Evolutionary conservation across 2,113 vertebrate species (phyloP).

Genomic region (Cichladusa arquata): DNA sequence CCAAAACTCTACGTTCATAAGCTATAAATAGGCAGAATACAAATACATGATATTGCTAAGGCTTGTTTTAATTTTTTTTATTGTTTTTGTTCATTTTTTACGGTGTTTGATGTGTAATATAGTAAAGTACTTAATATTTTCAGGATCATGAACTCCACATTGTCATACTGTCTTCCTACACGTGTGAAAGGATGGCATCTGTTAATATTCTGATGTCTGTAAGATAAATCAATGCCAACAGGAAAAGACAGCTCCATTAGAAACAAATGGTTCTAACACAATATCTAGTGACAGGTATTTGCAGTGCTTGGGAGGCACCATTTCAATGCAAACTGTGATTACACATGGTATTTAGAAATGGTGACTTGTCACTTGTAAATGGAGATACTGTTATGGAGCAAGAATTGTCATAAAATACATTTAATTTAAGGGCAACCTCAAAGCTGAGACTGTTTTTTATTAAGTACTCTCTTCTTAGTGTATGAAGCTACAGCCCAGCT

Average conservation of each 20-base stretch:
- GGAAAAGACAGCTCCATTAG: constrained; percentile 20
- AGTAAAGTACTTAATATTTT: not conserved
- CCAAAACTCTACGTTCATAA: not conserved
- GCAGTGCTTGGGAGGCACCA: not conserved
- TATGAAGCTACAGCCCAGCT: not conserved
- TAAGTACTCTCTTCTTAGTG: not conserved
- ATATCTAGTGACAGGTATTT: not conserved
- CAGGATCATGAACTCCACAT: not conserved
- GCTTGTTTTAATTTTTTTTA: not conserved
- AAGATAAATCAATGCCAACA: not conserved
- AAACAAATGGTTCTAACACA: constrained; percentile 7
- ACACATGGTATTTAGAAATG: not conserved
- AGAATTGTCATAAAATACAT: not conserved
- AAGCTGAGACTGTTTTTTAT: not conserved
- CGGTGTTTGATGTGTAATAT: not conserved
- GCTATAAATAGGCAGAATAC: not conserved
- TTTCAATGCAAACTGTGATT: not conserved
- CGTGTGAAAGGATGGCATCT: not conserved
- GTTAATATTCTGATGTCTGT: not conserved
- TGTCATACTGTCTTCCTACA: not conserved
- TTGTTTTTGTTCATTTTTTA: not conserved
- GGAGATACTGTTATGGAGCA: not conserved
- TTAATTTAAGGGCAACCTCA: not conserved
- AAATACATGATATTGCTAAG: not conserved
- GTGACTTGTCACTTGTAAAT: not conserved